A percentile compares a stretch with the other conserved stretches of the same genome.
These are phyloP conservation scores for Apistogramma diplotaenia DNA, from an alignment of 2,113 vertebrate genomes.

Conservation along the genomic window DNA sequence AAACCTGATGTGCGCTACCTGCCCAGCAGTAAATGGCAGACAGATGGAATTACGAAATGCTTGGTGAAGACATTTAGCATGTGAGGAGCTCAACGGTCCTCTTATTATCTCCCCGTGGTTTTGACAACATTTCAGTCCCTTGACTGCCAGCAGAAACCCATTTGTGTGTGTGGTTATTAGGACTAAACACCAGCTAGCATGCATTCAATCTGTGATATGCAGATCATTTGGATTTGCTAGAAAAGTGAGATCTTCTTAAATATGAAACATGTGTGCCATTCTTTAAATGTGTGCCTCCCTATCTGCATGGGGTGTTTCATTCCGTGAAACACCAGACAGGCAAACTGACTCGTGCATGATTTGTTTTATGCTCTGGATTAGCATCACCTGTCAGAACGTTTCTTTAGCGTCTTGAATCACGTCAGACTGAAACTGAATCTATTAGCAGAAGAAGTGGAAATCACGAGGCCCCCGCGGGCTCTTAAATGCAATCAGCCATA, in stretches of 20 bases:
- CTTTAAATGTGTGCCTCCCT: too few relatives aligned
- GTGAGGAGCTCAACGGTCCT: not conserved
- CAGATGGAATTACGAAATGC: not conserved
- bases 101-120: not conserved
- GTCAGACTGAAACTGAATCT: not conserved
- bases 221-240: not conserved
- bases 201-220: not conserved
- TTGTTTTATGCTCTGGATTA: not conserved
- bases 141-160: not conserved
- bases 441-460: not conserved
- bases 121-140: not conserved
- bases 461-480: not conserved
- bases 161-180: not conserved
- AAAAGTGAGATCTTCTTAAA: not conserved
- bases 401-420: constrained; percentile 5
- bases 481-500: not conserved
- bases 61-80: not conserved
- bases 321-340: not conserved
- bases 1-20: not conserved
- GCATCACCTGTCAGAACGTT: not conserved
- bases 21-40: not conserved
- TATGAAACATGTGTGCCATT: not conserved
- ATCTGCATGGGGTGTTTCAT: not conserved
- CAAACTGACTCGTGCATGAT: not conserved
- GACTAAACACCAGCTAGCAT: not conserved